Percentiles rank a stretch among this genome's conserved stretches.
These are phyloP conservation scores for Verasper variegatus DNA, from an alignment of 2,113 vertebrate genomes.

Conservation along the genomic window DNA sequence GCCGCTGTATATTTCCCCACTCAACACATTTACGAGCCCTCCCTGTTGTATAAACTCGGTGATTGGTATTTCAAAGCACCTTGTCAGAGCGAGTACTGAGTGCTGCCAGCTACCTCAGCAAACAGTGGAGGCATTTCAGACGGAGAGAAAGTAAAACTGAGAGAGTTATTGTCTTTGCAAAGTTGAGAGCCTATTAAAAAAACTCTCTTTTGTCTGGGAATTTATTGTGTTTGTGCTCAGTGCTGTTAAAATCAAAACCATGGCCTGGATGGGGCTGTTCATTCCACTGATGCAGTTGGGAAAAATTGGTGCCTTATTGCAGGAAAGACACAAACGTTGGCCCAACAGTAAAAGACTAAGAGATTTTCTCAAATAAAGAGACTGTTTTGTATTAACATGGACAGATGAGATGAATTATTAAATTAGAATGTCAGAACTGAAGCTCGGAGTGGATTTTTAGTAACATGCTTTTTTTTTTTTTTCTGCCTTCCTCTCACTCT, in stretches of 20 bases:
- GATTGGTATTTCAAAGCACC: conserved; percentile 98
- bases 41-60: conserved; percentile 97
- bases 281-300: conserved; percentile 78
- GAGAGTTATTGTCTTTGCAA: conserved; percentile 85
- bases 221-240: conserved; percentile 96
- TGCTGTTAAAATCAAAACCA: conserved; percentile 97
- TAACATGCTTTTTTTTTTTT: conserved; percentile 13
- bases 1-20: conserved; percentile 91
- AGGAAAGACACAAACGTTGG: conserved; percentile 56
- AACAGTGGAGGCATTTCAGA: conserved; percentile 61
- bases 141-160: conserved; percentile 46
- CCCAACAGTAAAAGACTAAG: conserved; percentile 22
- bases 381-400: conserved; percentile 22
- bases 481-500: neutral
- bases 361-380: conserved; percentile 33
- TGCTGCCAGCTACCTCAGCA: conserved; percentile 87
- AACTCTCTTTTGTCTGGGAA: conserved; percentile 92
- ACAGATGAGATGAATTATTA: conserved; percentile 44
- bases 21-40: conserved; percentile 97
- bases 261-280: conserved; percentile 84
- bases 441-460: conserved; percentile 37
- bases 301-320: conserved; percentile 46
- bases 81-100: conserved; percentile 88
- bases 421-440: too few relatives aligned
- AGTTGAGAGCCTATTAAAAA: conserved; percentile 90